phyloP scores from a whole-genome alignment of 2,888 invertebrate species.

The Trisateles emortualis region DNA sequence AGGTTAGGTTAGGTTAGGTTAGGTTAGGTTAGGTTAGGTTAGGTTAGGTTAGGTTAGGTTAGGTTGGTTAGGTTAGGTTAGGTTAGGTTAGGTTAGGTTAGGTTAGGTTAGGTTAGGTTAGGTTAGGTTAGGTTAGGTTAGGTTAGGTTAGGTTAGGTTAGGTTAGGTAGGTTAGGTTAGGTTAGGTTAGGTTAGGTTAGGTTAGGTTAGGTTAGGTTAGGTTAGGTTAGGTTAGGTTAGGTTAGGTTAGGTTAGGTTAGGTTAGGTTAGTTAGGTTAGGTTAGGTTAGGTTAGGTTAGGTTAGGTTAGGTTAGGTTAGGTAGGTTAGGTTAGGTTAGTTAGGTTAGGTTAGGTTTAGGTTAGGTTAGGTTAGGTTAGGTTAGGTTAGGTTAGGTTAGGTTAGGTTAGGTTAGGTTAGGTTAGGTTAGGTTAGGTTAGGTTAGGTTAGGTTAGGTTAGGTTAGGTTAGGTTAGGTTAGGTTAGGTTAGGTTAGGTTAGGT shows the following conservation, averaged over 20 bases:
- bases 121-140: slow-evolving; percentile 10
- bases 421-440: neutral
- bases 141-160: slow-evolving; percentile 10
- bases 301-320: slow-evolving; percentile 10
- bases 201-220: slow-evolving; percentile 33
- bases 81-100: slow-evolving; percentile 5
- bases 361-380: neutral
- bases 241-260: slow-evolving; percentile 37
- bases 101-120: slow-evolving; percentile 12
- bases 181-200: slow-evolving; percentile 32
- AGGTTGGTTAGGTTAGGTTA: slow-evolving; percentile 18
- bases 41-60: slow-evolving; percentile 18
- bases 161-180: slow-evolving; percentile 19
- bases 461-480: slow-evolving; percentile 23
- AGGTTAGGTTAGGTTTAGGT: no score
- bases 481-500: slow-evolving; percentile 23
- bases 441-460: slow-evolving; percentile 21
- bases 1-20: slow-evolving; percentile 37
- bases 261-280: slow-evolving; percentile 30
- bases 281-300: slow-evolving; percentile 18
- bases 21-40: slow-evolving; percentile 22
- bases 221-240: slow-evolving; percentile 37
- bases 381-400: slow-evolving; percentile 11
- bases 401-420: no score
- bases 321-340: no score